Evolutionary conservation across 2,113 vertebrate genomes (phyloP), one percentile per base, ranked within the genome.

Genomic region (Procavia capensis): DNA sequence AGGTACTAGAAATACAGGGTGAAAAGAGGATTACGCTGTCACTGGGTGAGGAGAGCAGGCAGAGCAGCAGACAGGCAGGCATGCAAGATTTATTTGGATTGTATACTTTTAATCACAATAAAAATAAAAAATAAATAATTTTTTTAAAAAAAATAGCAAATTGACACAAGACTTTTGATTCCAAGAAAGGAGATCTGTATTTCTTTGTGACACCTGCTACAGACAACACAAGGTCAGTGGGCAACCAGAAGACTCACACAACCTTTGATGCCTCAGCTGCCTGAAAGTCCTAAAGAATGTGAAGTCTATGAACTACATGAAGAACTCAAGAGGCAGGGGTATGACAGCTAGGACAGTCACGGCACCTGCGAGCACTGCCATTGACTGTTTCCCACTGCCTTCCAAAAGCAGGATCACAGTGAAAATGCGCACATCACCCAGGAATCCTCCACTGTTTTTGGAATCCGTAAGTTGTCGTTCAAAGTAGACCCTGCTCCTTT

Each of bases 281-380:
- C 16, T 43, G 75, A 78, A 78, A 34, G 16, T 63, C 31, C 39
- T 83, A 63, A 83, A 64, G 29, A 84, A 84, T 17, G 5, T 64
- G 97, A 99, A 99, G 98, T 99, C 99, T 96, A 99, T 99, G 99
- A 99, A 99, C 98, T 99, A 99, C 96, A 99, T 99, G 99, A 99
- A 99, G 99, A 99, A 97, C 98, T 99, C 84, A 99, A 99, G 91
- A 99, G 99, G 96, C 99, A 99, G 97, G 99, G 99, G 97, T 99
- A 98, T 36, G 99, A 99, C 98, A 99, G 99, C 6, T 99, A 99
- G 99, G 99, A 99, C 94, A 99, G 98, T 97, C 99, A 99, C 98
- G 99, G 99, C 41, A 99, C 99, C 9, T 99, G 99, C 97, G 99
- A 99, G 96, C 99, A 99, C 97, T 99, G 99, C 96, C 99, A 99